Evolutionary conservation across 2,113 vertebrate species (phyloP), one percentile per base, ranked within the genome.

Genomic region (Amphilophus citrinellus): DNA sequence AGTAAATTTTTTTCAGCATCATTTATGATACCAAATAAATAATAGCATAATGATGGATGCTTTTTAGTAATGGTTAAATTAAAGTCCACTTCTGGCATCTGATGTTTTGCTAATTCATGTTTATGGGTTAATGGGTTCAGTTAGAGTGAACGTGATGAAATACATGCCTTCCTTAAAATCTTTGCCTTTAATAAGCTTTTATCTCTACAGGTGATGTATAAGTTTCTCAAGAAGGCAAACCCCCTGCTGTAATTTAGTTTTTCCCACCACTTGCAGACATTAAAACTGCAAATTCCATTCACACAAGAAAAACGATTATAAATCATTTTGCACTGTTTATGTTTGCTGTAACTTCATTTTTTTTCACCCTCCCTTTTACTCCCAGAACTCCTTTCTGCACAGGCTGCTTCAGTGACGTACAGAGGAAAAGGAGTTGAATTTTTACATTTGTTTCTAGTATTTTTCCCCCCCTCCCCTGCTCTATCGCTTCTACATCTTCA

Each of bases 241-340:
- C 50, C 30, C 37, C 24, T 50, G 17, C 15, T 27, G 32, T 30
- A 47, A 24, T 82, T 71, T 53, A 10, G 35, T 53, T 62, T 24
- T 83, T 91, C 84, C 76, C 87, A 90, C 79, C 6, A 27, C 10
- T 42, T 61, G 42, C 57, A 65, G 4, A 63, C 27, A 47, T 78
- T 53, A 59, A 82, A 88, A 18, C 62, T 27, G 35, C 53, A 86
- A 83, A 89, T 10, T 24, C 14, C 58, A 32, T 68, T 76, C 61
- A 83, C 79, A 56, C 13, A 9, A 32, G 39, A 37, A 60, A 60
- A 32, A 44, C 2, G 15, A 2, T 9, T 37, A 59, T 85, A 83
- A 30, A 89, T 94, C 79, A 84, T 9, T 44, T 56, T 35, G 9
- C 3, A 1, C 44, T 87, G 85, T 90, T 90, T 88, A 85, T 81